Conservation (phyloP, 2,113 vertebrate species). For the Maccullochella peelii region DNA sequence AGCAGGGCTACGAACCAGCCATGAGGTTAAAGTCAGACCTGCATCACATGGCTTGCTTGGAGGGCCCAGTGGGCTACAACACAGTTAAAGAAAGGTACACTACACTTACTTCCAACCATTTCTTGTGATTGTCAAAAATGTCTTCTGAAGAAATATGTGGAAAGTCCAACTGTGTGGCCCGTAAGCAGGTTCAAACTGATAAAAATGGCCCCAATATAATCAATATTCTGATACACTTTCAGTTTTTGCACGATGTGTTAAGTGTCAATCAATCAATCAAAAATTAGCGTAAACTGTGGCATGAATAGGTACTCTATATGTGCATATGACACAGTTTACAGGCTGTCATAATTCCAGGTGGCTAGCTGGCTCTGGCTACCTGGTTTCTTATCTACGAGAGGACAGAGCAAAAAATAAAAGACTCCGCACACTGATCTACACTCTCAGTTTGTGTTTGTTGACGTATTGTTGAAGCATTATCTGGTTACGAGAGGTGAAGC, state of each 20-base stretch:
- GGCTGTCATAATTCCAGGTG: background rate
- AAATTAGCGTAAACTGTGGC: background rate
- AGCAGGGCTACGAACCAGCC: slow-evolving; percentile 8
- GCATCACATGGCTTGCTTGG: background rate
- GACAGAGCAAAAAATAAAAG: background rate
- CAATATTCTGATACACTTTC: background rate
- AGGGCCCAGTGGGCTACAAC: background rate
- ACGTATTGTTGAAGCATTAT: background rate
- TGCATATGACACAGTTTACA: background rate
- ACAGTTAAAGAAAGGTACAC: background rate
- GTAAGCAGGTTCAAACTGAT: background rate
- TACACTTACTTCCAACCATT: background rate
- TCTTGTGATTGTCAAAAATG: no score
- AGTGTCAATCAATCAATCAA: no score
- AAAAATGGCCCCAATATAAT: background rate
- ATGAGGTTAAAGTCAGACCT: slow-evolving; percentile 31
- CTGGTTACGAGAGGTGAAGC: background rate
- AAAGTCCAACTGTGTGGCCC: background rate
- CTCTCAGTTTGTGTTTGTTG: background rate
- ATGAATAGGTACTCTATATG: background rate
- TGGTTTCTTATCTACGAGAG: background rate
- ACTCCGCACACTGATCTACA: background rate
- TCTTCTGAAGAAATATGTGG: background rate
- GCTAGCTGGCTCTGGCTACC: background rate
- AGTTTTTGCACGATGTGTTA: background rate